phyloP scores from a whole-genome alignment of 2,797 vertebrate species.

The Erpetoichthys calabaricus region DNA sequence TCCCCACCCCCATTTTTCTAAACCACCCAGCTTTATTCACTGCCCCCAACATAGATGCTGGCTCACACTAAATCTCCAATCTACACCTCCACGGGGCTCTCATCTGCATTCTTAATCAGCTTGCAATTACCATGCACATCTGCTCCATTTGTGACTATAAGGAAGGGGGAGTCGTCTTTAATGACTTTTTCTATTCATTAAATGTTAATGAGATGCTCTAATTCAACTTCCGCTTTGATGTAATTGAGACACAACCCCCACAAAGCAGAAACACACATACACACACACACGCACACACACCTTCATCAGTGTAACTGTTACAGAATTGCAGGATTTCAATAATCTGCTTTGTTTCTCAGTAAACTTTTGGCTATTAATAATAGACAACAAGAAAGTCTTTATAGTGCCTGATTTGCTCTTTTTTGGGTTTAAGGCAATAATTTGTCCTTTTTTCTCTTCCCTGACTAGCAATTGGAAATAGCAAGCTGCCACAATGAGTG shows the following conservation, averaged over 20 bases:
- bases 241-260: conserved; percentile 9
- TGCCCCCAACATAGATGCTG: too few species aligned
- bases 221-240: conserved; percentile 12
- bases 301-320: conserved; percentile 29
- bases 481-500: conserved; percentile 39
- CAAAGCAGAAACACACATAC: background rate
- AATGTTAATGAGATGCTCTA: conserved; percentile 24
- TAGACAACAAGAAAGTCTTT: too few species aligned
- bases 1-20: too few species aligned
- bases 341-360: too few species aligned
- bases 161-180: conserved; percentile 13
- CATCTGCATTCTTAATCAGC: conserved; percentile 19
- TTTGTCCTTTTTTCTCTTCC: conserved; percentile 32
- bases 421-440: conserved; percentile 33
- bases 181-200: conserved; percentile 24
- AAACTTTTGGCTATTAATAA: too few species aligned
- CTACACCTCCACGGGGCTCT: conserved; percentile 13
- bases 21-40: too few species aligned
- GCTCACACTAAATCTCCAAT: conserved; percentile 13
- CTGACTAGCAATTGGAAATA: conserved; percentile 36
- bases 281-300: conserved; percentile 21
- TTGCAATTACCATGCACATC: conserved; percentile 29
- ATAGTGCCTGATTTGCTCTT: conserved; percentile 16
- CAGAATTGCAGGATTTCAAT: conserved; percentile 17
- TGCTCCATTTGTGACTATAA: conserved; percentile 24